Base-by-base conservation (phyloP, 92 coral and sea anemone genomes). In the Porites rus region DNA sequence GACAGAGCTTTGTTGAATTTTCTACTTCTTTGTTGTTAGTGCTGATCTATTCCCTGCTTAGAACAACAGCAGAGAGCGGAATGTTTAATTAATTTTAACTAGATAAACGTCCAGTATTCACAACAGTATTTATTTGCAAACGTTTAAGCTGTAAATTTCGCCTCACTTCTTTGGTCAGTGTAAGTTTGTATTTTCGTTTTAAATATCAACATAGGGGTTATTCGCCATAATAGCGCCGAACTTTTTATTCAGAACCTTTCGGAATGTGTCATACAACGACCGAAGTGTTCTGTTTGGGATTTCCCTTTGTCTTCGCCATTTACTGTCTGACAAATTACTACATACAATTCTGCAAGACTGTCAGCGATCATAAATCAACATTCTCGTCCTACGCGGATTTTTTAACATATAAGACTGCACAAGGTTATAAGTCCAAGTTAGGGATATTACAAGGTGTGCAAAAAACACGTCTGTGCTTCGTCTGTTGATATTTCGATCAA, bases 231-330 rank as follows among this genome's bases (percentile, higher is more conserved):
- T 54, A 61, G 5, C n/a, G 7, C 46, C 46, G 21, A 43, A 51
- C 14, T 1, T 73, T 2, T 11, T 54, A 74, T 38, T 16, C 79
- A 22, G 56, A 1, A 71, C 31, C 7, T 19, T 67, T 56, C 59
- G 86, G 77, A 81, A 81, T 81, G 86, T 81, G 86, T 69, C 86
- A 70, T 81, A 52, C 31, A 58, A 65, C 74, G 51, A 2, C 3
- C 13, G 38, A 17, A 28, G 6, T 46, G 25, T 25, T 83, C 80
- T 83, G 87, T 63, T 83, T 21, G 16, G 14, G 65, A 51, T 59
- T n/a, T 20, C 11, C 72, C 14, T 60, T 63, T 71, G 52, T 69
- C 24, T 52, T 80, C 18, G 9, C n/a, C 20, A 43, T 51, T 51
- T 24, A 58, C 11, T 18, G 46, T 17, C 65, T 18, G 25, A 56